Base-by-base conservation (phyloP, 2,113 vertebrate species). In the Micromys minutus region DNA sequence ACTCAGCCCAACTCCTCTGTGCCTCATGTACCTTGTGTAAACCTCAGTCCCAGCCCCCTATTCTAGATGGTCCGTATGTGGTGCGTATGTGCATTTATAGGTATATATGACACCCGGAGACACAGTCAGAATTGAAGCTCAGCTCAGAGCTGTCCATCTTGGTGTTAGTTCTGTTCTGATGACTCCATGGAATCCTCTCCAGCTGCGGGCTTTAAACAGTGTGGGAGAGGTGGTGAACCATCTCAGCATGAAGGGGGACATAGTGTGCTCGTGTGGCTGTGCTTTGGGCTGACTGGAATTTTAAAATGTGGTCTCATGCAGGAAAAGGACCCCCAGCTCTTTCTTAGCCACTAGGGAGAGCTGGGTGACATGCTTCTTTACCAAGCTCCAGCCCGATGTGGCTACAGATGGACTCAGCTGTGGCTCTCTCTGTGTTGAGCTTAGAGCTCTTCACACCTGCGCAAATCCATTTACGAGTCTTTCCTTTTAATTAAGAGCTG, bases 401-500 rank as follows among this genome's bases (percentile, higher is more conserved):
- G 31, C 95, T 71, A 24, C 90, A 72, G 75, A 96, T 88, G 71
- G 79, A 81, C 52, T 96, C 86, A 72, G 93, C 61, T 87, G 19
- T 0, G 2, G 91, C 94, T 94, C 71, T 86, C 61, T 88, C 42
- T 3, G 21, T 0, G 0, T 42, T 59, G 89, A 94, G 39, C 80
- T 22, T 59, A 45, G 93, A 94, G 93, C 81, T 88, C 71, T 5
- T 29, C 75, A 80, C 92, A 98, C 96, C 96, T 98, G 96, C 93
- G 77, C 97, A 91, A 95, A 90, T 98, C 80, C 5, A 34, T 95
- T 92, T 67, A 7, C 96, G 97, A 97, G 93, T 97, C 95, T 98
- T 97, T 98, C 91, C 75, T 97, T 97, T 98, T 98, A 98, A 98
- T 98, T 98, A 98, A 98, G 95, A 96, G 85, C 95, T 96, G 89